Percentiles rank a stretch among this genome's conserved stretches.
Evolutionary conservation across 2,797 vertebrate genomes (phyloP).

Genomic region (Myripristis murdjan): DNA sequence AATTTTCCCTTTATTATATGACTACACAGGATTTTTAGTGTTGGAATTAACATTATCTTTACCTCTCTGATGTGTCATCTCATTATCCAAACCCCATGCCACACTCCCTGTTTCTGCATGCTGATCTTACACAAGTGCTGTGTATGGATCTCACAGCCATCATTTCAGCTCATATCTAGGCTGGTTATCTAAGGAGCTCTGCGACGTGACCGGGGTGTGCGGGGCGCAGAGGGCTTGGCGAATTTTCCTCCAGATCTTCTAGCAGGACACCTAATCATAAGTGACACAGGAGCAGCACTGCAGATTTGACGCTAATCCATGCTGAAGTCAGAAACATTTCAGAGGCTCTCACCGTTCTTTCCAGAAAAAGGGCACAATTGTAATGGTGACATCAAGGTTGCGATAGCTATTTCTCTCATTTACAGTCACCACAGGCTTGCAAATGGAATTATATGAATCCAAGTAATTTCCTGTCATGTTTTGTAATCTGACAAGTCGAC

Average conservation of each 20-base stretch:
- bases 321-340: constrained; percentile 82
- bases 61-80: not conserved
- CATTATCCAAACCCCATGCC: not conserved
- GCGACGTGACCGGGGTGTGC: constrained; percentile 32
- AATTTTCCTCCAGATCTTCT: constrained; percentile 70
- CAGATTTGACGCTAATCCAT: constrained; percentile 79
- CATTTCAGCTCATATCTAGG: constrained; percentile 51
- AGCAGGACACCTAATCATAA: constrained; percentile 80
- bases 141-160: constrained; percentile 60
- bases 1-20: no score
- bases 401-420: constrained; percentile 57
- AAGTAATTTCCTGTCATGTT: not conserved
- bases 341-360: constrained; percentile 67
- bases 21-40: not conserved
- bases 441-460: not conserved
- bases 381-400: constrained; percentile 45
- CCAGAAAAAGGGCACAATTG: constrained; percentile 50
- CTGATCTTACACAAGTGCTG: constrained; percentile 16
- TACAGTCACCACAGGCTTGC: constrained; percentile 13
- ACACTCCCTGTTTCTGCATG: not conserved
- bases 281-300: constrained; percentile 77
- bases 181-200: constrained; percentile 69
- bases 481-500: constrained; percentile 8
- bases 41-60: not conserved
- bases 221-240: constrained; percentile 45